Base-by-base conservation (phyloP, 2,113 vertebrate species). In the Apaloderma vittatum region DNA sequence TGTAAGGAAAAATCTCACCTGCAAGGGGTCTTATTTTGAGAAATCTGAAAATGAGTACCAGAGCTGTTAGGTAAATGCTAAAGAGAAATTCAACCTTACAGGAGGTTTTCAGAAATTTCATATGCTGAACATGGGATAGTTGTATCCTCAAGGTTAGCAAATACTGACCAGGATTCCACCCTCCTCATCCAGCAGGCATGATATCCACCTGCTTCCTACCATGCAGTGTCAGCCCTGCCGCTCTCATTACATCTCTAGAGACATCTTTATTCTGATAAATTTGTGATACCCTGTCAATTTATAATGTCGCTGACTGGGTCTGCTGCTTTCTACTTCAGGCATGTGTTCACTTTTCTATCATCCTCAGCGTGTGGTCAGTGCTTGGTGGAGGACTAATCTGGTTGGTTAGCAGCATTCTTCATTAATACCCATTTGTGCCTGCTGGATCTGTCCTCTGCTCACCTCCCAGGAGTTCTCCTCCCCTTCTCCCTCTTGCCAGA, bases 401-500 rank as follows among this genome's bases (percentile, higher is more conserved):
- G 30, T 86, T 27, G 72, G 8, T 6, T 51, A 66, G 5, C 30
- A 73, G 15, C 26, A 27, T 63, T 85, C 36, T 75, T 86, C 36
- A 45, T 51, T 46, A 78, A 13, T 5, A 59, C 3, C 3, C 2
- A 16, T 43, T 77, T 91, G 21, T 20, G 34, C 32, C 20, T 57
- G 30, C 18, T 0, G 1, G 16, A 24, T 49, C 30, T 86, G 34
- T 76, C 27, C 18, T 26, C n/a, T 37, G 37, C 37, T 79, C 30
- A 70, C 40, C 18, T 86, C 23, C 14, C 58, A 57, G 0, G 6
- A 76, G 8, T 0, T 1, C 14, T 92, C 18, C 30, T 71, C 11
- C n/a, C 93, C 62, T 80, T 49, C 48, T 93, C 9, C 45, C n/a
- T 81, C 34, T 93, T 94, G n/a, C 48, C 86, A 89, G 78, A 91